Evolutionary conservation across 2,888 invertebrate genomes (phyloP).

Genomic region (Myathropa florea): DNA sequence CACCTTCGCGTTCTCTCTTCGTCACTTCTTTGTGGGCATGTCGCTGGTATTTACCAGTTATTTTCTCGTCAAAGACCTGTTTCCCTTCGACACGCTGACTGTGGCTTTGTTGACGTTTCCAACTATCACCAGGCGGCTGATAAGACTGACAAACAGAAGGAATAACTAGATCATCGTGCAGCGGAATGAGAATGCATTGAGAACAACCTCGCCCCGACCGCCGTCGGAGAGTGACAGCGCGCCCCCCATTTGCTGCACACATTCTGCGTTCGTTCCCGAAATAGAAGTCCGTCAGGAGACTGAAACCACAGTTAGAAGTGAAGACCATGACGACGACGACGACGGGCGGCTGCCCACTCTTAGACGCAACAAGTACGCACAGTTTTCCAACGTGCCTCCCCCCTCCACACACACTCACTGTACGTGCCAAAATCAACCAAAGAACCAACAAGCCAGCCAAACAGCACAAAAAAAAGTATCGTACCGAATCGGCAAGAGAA

Average conservation of each 20-base stretch:
- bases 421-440: not conserved
- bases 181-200: not conserved
- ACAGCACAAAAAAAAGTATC: constrained; percentile 14
- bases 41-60: not conserved
- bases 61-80: not conserved
- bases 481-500: not conserved
- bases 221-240: not conserved
- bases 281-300: constrained; percentile 14
- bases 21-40: not conserved
- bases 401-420: not conserved
- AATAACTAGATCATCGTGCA: not conserved
- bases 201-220: not conserved
- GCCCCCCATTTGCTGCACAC: not conserved
- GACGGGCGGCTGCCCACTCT: constrained; percentile 1
- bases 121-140: constrained; percentile 2
- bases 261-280: constrained; percentile 19
- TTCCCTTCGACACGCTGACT: not conserved
- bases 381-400: not conserved
- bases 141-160: not conserved
- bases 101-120: constrained; percentile 13
- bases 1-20: too few species aligned
- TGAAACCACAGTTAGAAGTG: not conserved
- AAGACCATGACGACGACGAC: not conserved
- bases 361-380: constrained; percentile 26
- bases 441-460: not conserved